These are phyloP conservation scores for Adelphocoris suturalis DNA, from an alignment of 2,888 invertebrate genomes.

Conservation along the genomic window DNA sequence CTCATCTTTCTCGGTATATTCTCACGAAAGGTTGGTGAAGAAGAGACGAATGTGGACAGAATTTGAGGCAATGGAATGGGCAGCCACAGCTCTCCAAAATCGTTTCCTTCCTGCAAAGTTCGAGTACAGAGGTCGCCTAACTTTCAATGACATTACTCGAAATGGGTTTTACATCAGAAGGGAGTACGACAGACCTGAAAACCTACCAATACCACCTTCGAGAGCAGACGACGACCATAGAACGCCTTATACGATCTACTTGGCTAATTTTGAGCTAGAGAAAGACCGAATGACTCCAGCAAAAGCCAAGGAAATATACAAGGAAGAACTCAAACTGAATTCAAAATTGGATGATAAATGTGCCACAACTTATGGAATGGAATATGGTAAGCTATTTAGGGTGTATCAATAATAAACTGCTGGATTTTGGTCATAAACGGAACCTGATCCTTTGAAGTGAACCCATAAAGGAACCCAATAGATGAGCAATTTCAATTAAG, in stretches of 20 bases:
- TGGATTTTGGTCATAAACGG: too few relatives aligned
- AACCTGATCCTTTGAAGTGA: too few relatives aligned
- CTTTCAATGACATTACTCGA: slow-evolving; percentile 82
- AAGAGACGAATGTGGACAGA: slow-evolving; percentile 59
- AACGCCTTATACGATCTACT: slow-evolving; percentile 29
- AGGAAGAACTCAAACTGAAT: slow-evolving; percentile 46
- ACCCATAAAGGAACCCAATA: too few relatives aligned
- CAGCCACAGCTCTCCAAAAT: slow-evolving; percentile 54
- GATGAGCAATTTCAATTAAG: too few relatives aligned
- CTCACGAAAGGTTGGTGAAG: slow-evolving; percentile 41
- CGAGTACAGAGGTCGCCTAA: slow-evolving; percentile 82
- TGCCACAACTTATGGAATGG: slow-evolving; percentile 31
- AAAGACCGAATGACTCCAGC: slow-evolving; percentile 20
- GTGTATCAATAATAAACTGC: too few relatives aligned
- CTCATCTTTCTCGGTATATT: not conserved
- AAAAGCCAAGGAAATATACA: slow-evolving; percentile 8
- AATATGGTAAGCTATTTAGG: not conserved
- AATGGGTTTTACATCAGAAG: slow-evolving; percentile 77
- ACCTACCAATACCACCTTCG: slow-evolving; percentile 53
- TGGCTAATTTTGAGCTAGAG: slow-evolving; percentile 33
- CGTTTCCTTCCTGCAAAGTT: slow-evolving; percentile 82
- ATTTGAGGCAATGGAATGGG: slow-evolving; percentile 58
- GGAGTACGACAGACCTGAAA: slow-evolving; percentile 50
- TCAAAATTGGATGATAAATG: slow-evolving; percentile 50
- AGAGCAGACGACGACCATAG: slow-evolving; percentile 13